phyloP scores from a whole-genome alignment of 2,113 vertebrate genomes.

The Pseudorasbora parva region DNA sequence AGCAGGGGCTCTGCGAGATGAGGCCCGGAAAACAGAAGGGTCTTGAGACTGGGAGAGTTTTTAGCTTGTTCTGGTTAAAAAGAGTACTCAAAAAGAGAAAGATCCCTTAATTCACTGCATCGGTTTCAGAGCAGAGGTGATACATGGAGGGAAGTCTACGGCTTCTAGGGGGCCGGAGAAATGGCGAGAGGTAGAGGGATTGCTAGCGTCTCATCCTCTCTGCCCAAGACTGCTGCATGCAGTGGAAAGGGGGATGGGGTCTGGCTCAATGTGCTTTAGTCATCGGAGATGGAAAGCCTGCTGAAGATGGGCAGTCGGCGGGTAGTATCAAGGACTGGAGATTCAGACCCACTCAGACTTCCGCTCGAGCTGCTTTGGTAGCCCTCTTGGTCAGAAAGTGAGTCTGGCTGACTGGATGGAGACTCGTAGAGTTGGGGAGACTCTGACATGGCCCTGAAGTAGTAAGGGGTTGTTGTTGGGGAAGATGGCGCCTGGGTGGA shows the following conservation, averaged over 20 bases:
- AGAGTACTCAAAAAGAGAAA: slow-evolving; percentile 48
- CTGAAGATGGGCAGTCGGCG: slow-evolving; percentile 98
- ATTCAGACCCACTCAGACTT: slow-evolving; percentile 95
- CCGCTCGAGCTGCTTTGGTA: slow-evolving; percentile 98
- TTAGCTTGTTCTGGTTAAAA: slow-evolving; percentile 59
- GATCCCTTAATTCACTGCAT: slow-evolving; percentile 75
- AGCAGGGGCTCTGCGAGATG: slow-evolving; percentile 55
- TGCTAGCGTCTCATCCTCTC: slow-evolving; percentile 46
- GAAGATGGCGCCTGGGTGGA: slow-evolving; percentile 75
- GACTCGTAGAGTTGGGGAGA: slow-evolving; percentile 92
- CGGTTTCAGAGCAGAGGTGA: slow-evolving; percentile 65
- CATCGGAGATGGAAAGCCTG: slow-evolving; percentile 98
- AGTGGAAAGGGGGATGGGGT: slow-evolving; percentile 40
- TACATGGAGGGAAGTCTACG: slow-evolving; percentile 50
- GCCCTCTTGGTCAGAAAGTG: slow-evolving; percentile 96
- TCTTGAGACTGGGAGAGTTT: slow-evolving; percentile 58
- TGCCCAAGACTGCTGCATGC: slow-evolving; percentile 43
- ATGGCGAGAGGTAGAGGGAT: slow-evolving; percentile 43
- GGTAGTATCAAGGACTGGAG: slow-evolving; percentile 92
- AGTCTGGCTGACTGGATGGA: slow-evolving; percentile 93
- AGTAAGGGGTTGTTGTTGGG: slow-evolving; percentile 84
- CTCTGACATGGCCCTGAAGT: slow-evolving; percentile 92
- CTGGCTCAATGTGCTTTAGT: slow-evolving; percentile 75
- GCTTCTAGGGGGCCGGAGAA: slow-evolving; percentile 37
- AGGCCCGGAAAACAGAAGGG: slow-evolving; percentile 50